phyloP scores from a whole-genome alignment of 2,113 vertebrate genomes.

The Pteropus alecto region DNA sequence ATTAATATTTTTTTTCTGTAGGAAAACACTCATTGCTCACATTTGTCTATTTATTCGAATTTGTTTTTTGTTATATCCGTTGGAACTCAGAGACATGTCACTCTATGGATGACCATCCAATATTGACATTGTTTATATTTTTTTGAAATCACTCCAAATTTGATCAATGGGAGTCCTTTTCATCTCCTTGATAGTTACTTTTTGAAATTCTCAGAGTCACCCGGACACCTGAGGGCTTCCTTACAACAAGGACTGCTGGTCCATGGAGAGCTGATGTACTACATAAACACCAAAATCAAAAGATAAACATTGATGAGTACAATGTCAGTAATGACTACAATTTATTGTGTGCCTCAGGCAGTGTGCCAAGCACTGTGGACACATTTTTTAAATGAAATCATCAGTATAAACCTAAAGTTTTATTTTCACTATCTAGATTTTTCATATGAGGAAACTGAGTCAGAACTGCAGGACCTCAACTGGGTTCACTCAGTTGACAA shows the following conservation, averaged over 20 bases:
- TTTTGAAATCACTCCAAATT: too few species aligned
- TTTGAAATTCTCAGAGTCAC: not conserved
- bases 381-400: not conserved
- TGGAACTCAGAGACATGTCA: not conserved
- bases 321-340: fast-evolving
- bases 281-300: not conserved
- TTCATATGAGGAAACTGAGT: too few species aligned
- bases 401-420: not conserved
- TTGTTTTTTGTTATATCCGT: not conserved
- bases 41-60: too few species aligned
- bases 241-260: not conserved
- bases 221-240: not conserved
- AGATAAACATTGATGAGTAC: not conserved
- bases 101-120: not conserved
- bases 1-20: not conserved
- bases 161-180: not conserved
- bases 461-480: not conserved
- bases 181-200: not conserved
- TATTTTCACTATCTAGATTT: not conserved
- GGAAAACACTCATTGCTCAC: not conserved
- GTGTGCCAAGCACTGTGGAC: not conserved
- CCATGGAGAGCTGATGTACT: not conserved
- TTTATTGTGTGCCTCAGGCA: not conserved
- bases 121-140: not conserved
- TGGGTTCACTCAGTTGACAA: too few species aligned